Evolutionary conservation across 2,113 vertebrate species (phyloP), one percentile per base, ranked within the genome.

Genomic region (Tyto alba): DNA sequence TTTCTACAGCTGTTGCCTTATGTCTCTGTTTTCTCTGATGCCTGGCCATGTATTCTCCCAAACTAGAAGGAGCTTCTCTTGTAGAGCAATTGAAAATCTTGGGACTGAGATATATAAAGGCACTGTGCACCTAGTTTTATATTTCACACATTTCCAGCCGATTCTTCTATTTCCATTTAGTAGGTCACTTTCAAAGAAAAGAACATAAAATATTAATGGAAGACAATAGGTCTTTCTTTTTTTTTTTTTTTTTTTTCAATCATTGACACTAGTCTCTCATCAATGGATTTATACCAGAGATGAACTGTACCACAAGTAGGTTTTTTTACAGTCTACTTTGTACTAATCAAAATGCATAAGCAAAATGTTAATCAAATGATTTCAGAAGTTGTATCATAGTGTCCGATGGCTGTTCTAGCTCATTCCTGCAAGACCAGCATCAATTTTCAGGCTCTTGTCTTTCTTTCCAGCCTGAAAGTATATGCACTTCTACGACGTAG

Each of bases 1-100:
- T 74, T 94, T 78, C 56, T 84, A 83, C 90, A 94, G 92, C 85
- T 93, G 90, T 78, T 97, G 66, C 90, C 68, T 93, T 94, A 90
- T 95, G 75, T 90, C 57, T 91, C 59, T 88, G n/a, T 69, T 90
- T 90, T 92, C 56, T 78, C 36, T 16, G 8, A 67, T 71, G 45
- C 56, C 26, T 84, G 67, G 12, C 16, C 47, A 66, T 43, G 16
- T 59, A 79, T 25, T 6, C 69, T 38, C 50, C 36, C 25, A 84
- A 73, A 90, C 10, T 18, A 72, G 47, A 92, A 91, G 63, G 55
- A 71, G 3, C 17, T 92, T 66, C 52, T 78, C 32, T 77, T 67
- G 13, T 18, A 75, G 22, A 94, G 25, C 30, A 72, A 68, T 36
- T 64, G 29, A 87, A 94, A 77, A 57, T 55, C 26, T 77, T 86